phyloP scores from a whole-genome alignment of 2,113 vertebrate genomes.

The Heterotis niloticus region DNA sequence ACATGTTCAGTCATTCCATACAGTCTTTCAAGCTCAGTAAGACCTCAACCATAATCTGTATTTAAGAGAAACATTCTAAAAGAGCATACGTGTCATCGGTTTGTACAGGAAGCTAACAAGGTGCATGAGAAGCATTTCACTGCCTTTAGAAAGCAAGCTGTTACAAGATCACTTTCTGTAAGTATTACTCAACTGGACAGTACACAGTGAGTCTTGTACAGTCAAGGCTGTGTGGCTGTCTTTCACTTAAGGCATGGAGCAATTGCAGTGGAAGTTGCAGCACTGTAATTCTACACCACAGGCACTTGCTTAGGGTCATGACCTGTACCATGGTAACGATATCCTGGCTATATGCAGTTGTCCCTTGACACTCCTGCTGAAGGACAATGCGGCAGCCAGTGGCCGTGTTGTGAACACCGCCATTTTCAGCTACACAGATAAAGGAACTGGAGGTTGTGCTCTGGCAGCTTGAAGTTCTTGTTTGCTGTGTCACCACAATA shows the following conservation, averaged over 20 bases:
- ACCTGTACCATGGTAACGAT: not conserved
- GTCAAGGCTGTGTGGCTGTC: not conserved
- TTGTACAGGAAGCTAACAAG: conserved; percentile 33
- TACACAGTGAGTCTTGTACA: not conserved
- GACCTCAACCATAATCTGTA: too few relatives aligned
- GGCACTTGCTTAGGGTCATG: not conserved
- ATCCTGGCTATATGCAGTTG: not conserved
- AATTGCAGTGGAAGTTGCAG: not conserved
- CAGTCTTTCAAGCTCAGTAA: not conserved
- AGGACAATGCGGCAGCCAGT: too few relatives aligned
- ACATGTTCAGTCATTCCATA: not conserved
- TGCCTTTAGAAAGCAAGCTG: not conserved
- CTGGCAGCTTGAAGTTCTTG: conserved; percentile 8
- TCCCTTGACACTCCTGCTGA: not conserved
- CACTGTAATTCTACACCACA: not conserved
- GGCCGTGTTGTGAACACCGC: not conserved
- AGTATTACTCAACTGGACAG: not conserved
- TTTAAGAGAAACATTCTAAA: not conserved
- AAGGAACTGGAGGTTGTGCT: conserved; percentile 1
- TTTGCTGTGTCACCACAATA: conserved; percentile 48
- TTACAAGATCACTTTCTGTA: not conserved
- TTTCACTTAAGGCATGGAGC: not conserved
- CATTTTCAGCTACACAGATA: too few relatives aligned
- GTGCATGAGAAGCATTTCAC: conserved; percentile 43
- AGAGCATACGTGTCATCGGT: conserved; percentile 30